Evolutionary conservation across 2,888 invertebrate genomes (phyloP).

Genomic region (Sceliomorpha sp.): DNA sequence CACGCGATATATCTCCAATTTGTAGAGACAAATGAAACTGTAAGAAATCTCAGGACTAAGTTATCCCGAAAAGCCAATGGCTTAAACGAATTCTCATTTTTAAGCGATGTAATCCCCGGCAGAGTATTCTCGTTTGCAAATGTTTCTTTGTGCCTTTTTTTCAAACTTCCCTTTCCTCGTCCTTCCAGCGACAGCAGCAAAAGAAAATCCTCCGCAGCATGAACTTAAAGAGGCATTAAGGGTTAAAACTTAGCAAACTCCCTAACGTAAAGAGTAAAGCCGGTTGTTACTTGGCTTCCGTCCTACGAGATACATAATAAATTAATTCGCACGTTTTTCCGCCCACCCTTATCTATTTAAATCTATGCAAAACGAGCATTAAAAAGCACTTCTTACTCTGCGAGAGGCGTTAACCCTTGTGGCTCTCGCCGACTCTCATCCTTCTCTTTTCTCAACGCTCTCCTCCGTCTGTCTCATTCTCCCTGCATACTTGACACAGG

Average conservation of each 20-base stretch:
- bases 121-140: slow-evolving; percentile 32
- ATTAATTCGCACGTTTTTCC: slow-evolving; percentile 78
- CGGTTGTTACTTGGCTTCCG: slow-evolving; percentile 59
- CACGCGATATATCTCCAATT: not conserved
- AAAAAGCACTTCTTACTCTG: slow-evolving; percentile 71
- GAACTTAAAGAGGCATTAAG: slow-evolving; percentile 71
- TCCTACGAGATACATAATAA: slow-evolving; percentile 77
- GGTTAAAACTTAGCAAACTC: slow-evolving; percentile 60
- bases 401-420: slow-evolving; percentile 73
- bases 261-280: slow-evolving; percentile 69
- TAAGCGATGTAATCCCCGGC: slow-evolving; percentile 31
- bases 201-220: slow-evolving; percentile 48
- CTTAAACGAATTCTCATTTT: slow-evolving; percentile 41
- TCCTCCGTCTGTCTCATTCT: slow-evolving; percentile 43
- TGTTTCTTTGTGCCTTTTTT: slow-evolving; percentile 27
- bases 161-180: slow-evolving; percentile 35
- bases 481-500: slow-evolving; percentile 34
- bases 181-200: slow-evolving; percentile 16
- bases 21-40: not conserved
- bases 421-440: slow-evolving; percentile 62
- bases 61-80: slow-evolving; percentile 23
- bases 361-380: slow-evolving; percentile 80
- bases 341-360: slow-evolving; percentile 78
- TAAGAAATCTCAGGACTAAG: slow-evolving; percentile 25
- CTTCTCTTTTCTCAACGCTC: slow-evolving; percentile 22